These are phyloP conservation scores for Melanophora roralis DNA, from an alignment of 2,888 invertebrate species.

Conservation along the genomic window DNA sequence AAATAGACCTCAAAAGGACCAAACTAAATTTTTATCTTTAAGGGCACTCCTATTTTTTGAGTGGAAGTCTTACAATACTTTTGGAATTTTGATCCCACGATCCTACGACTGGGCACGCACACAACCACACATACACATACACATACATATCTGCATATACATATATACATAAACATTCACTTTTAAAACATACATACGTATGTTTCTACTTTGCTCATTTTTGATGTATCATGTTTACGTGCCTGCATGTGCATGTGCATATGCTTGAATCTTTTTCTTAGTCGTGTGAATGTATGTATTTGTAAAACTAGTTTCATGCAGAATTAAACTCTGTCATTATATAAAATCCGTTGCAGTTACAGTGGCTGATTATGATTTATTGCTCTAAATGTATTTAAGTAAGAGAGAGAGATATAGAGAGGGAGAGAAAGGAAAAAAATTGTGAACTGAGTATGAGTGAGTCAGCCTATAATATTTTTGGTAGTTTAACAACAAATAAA, in stretches of 20 bases:
- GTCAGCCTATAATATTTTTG: not conserved
- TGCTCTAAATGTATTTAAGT: too few relatives aligned
- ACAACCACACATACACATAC: not conserved
- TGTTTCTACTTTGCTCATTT: not conserved
- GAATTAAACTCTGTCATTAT: slow-evolving; percentile 54
- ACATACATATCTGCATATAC: not conserved
- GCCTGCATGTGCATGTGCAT: not conserved
- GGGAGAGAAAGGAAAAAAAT: not conserved
- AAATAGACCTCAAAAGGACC: too few relatives aligned
- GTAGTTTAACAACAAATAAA: too few relatives aligned
- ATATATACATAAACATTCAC: too few relatives aligned
- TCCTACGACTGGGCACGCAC: too few relatives aligned
- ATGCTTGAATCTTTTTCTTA: not conserved
- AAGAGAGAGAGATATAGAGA: not conserved
- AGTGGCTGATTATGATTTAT: slow-evolving; percentile 39
- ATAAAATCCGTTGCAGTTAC: slow-evolving; percentile 39
- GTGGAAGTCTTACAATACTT: too few relatives aligned
- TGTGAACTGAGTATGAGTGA: too few relatives aligned
- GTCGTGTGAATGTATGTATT: not conserved
- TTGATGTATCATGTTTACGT: not conserved
- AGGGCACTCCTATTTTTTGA: too few relatives aligned
- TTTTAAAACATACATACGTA: not conserved
- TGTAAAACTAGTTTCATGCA: slow-evolving; percentile 41
- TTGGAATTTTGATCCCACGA: too few relatives aligned
- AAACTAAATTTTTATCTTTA: too few relatives aligned